These are phyloP conservation scores for human DNA, from an alignment of 2,113 vertebrate species.

Conservation along the genomic window DNA sequence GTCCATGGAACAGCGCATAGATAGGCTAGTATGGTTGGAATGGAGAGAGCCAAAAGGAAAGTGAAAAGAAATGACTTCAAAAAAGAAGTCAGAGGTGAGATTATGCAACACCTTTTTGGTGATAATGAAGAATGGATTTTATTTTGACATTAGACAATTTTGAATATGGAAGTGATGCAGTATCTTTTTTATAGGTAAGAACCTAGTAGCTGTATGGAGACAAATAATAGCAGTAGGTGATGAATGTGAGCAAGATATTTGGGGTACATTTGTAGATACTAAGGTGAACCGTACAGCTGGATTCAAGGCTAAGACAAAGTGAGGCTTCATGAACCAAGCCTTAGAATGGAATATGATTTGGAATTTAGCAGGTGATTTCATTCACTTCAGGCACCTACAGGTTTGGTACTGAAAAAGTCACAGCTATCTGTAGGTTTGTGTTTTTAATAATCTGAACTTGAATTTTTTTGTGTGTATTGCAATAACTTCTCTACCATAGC, in stretches of 20 bases:
- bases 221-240: background rate
- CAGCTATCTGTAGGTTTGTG: background rate
- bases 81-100: background rate
- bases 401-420: background rate
- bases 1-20: background rate
- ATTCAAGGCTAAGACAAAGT: background rate
- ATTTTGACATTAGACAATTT: background rate
- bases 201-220: background rate
- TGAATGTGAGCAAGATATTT: background rate
- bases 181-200: background rate
- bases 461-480: background rate
- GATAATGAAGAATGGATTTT: background rate
- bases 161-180: background rate
- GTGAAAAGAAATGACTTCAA: background rate
- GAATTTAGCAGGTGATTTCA: background rate
- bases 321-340: accelerated
- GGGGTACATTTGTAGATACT: accelerated
- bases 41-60: background rate
- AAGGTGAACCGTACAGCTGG: background rate
- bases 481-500: background rate
- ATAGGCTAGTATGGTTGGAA: background rate
- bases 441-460: background rate
- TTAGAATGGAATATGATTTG: background rate
- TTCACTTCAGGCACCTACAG: background rate
- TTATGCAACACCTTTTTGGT: background rate